Percentiles rank a stretch among this genome's conserved stretches.
Evolutionary conservation across 2,113 vertebrate genomes (phyloP).

Genomic region (Corythornis cristatus): DNA sequence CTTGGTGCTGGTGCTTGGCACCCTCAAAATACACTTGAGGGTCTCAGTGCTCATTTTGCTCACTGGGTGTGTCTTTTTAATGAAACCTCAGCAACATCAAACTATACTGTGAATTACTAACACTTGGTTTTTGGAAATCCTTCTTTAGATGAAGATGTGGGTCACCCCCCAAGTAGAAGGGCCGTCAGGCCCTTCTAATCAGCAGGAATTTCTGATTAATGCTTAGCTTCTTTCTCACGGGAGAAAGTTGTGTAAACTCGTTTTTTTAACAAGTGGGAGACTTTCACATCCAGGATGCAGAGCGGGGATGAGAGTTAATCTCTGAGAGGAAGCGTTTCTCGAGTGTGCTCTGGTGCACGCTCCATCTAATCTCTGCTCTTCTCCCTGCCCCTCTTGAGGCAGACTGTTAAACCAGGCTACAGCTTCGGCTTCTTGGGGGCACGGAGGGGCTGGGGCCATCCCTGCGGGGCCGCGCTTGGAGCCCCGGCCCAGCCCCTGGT

Average conservation of each 20-base stretch:
- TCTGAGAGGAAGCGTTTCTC: no score
- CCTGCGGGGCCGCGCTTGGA: no score
- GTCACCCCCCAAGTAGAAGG: neutral
- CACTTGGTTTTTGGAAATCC: neutral
- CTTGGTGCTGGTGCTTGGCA: neutral
- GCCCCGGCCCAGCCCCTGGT: neutral
- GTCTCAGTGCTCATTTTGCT: neutral
- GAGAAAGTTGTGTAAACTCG: no score
- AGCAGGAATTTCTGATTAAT: neutral
- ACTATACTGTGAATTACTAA: neutral
- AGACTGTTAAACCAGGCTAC: no score
- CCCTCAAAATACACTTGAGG: neutral
- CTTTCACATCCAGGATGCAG: no score
- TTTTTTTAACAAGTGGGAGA: no score
- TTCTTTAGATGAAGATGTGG: neutral
- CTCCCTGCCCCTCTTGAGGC: no score
- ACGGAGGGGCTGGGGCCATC: no score
- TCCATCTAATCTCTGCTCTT: no score
- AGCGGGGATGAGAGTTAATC: no score
- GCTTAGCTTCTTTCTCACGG: neutral
- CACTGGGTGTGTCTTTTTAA: neutral
- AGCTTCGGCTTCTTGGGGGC: no score
- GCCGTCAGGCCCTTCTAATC: neutral
- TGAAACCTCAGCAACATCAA: neutral
- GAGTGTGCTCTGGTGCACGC: no score